phyloP scores from a whole-genome alignment of 2,888 invertebrate species.

The Calameuta filiformis region DNA sequence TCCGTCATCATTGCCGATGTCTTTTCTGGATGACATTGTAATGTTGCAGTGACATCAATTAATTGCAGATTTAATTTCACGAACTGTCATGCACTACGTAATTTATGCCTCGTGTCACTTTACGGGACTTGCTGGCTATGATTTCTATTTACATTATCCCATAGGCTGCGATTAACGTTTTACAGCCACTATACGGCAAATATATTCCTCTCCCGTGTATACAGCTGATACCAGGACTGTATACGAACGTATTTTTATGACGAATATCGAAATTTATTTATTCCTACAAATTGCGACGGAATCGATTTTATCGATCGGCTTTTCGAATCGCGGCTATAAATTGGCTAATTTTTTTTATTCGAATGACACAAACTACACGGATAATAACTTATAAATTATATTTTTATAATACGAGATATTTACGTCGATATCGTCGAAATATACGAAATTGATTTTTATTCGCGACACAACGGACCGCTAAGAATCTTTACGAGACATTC shows the following conservation, averaged over 20 bases:
- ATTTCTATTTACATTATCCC: slow-evolving; percentile 42
- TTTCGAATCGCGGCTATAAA: not conserved
- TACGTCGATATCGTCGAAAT: not conserved
- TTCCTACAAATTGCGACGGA: not conserved
- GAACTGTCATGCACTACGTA: slow-evolving; percentile 14
- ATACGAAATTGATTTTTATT: not conserved
- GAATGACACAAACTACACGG: not conserved
- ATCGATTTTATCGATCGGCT: not conserved
- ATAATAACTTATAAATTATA: not conserved
- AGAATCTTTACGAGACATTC: not conserved
- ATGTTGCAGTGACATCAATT: not conserved
- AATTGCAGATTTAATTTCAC: not conserved
- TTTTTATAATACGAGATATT: not conserved
- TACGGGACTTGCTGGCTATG: slow-evolving; percentile 31
- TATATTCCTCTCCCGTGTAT: not conserved
- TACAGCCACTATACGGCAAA: not conserved
- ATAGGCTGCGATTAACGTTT: slow-evolving; percentile 26
- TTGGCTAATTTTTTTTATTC: not conserved
- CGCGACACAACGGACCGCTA: not conserved
- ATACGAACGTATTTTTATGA: not conserved
- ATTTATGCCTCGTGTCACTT: slow-evolving; percentile 34
- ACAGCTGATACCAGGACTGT: not conserved
- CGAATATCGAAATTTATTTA: not conserved
- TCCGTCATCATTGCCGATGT: not conserved
- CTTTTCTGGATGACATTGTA: not conserved